Conservation (phyloP, 1,140 invertebrate genomes). For the Mactra quadrangularis region DNA sequence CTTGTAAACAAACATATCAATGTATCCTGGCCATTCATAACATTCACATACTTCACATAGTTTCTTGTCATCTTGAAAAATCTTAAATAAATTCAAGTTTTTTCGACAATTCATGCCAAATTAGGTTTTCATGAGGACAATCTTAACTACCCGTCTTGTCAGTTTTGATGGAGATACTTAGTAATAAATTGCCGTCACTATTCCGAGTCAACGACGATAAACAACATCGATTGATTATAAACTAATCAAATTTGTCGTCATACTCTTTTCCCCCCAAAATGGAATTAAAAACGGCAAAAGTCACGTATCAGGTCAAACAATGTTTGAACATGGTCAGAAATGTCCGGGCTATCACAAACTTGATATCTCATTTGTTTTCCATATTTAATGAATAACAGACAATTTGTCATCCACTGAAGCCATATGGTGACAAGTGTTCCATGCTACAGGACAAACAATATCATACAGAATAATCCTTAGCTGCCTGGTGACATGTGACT, state of each 20-base stretch:
- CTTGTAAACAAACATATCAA: slow-evolving; percentile 41
- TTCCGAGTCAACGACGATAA: slow-evolving; percentile 10
- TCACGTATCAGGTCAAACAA: neutral
- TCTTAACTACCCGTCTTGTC: slow-evolving; percentile 3
- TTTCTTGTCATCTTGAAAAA: slow-evolving; percentile 56
- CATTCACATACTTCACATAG: slow-evolving; percentile 43
- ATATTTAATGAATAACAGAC: neutral
- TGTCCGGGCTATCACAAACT: neutral
- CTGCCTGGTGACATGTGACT: too few species aligned
- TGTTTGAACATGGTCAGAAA: slow-evolving; percentile 12
- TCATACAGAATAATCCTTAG: neutral
- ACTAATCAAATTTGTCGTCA: slow-evolving; percentile 35
- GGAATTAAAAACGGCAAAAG: slow-evolving; percentile 13
- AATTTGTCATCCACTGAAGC: neutral
- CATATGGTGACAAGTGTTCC: neutral
- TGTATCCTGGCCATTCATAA: slow-evolving; percentile 28
- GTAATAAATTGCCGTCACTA: slow-evolving; percentile 21
- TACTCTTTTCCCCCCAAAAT: neutral
- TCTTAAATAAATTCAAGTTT: slow-evolving; percentile 43
- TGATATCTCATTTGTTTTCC: neutral
- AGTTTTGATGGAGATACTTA: neutral
- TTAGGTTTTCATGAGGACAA: slow-evolving; percentile 39
- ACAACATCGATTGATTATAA: slow-evolving; percentile 31
- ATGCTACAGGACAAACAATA: neutral
- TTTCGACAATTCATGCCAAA: slow-evolving; percentile 44